These are phyloP conservation scores for Panthera leo DNA, from an alignment of 2,113 vertebrate species.

Conservation along the genomic window DNA sequence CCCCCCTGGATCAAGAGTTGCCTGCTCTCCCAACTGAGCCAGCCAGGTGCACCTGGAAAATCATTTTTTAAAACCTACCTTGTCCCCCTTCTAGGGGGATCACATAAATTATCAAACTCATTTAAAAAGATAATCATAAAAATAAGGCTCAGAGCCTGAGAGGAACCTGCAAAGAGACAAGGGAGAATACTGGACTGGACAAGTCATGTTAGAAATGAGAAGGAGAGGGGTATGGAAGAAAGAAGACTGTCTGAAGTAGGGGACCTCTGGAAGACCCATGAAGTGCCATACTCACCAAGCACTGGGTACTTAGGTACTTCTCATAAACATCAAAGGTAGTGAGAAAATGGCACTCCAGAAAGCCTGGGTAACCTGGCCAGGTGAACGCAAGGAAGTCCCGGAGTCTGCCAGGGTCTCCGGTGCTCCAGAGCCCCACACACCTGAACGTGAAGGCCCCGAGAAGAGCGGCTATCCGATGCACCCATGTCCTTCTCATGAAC, in stretches of 20 bases:
- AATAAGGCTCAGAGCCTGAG: background rate
- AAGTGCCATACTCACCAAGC: too few relatives aligned
- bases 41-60: background rate
- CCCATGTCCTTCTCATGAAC: background rate
- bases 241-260: fast-evolving
- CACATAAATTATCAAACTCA: background rate
- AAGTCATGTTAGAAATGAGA: background rate
- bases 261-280: too few relatives aligned
- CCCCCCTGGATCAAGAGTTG: background rate
- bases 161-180: background rate
- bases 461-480: background rate
- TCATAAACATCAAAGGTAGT: background rate
- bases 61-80: background rate
- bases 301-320: background rate
- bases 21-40: background rate
- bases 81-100: background rate
- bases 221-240: background rate
- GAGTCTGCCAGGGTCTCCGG: too few relatives aligned
- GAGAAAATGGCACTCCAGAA: too few relatives aligned
- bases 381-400: background rate
- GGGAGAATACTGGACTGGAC: background rate
- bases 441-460: too few relatives aligned
- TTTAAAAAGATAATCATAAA: background rate
- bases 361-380: background rate
- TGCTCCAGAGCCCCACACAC: background rate